These are phyloP conservation scores for Porites australiensis DNA, from an alignment of 64 coral and sea anemone species.

Conservation along the genomic window DNA sequence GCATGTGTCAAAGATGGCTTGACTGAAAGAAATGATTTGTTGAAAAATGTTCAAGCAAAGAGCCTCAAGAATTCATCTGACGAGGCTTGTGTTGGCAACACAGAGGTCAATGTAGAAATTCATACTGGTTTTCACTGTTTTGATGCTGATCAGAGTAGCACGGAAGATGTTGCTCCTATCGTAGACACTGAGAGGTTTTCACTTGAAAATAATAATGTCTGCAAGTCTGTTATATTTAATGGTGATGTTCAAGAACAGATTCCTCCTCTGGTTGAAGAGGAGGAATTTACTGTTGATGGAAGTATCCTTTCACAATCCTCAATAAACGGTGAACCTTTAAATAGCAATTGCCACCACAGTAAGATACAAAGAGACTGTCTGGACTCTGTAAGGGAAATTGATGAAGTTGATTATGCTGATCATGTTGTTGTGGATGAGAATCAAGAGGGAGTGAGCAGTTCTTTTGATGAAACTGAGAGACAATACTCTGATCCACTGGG, in stretches of 20 bases:
- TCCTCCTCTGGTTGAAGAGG: conserved; percentile 26
- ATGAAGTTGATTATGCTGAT: background rate
- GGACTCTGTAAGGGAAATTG: background rate
- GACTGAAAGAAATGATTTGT: background rate
- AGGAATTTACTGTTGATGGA: conserved; percentile 22
- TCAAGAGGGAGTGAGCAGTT: background rate
- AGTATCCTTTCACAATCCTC: background rate
- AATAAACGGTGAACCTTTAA: background rate
- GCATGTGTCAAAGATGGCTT: conserved; percentile 1
- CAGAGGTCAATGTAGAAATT: background rate
- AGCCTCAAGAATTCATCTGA: background rate
- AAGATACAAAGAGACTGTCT: background rate
- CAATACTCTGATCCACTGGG: background rate
- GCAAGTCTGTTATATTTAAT: background rate
- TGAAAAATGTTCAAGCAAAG: background rate
- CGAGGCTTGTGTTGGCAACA: background rate
- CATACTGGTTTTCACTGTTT: background rate
- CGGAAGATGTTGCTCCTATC: background rate
- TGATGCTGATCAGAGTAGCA: background rate
- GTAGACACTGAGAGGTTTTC: background rate
- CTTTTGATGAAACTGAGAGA: background rate
- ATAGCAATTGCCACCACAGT: background rate
- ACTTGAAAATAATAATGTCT: background rate
- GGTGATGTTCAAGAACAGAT: background rate
- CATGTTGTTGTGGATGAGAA: background rate